Evolutionary conservation across 2,797 vertebrate genomes (phyloP).

Genomic region (Meriones psammophilus): DNA sequence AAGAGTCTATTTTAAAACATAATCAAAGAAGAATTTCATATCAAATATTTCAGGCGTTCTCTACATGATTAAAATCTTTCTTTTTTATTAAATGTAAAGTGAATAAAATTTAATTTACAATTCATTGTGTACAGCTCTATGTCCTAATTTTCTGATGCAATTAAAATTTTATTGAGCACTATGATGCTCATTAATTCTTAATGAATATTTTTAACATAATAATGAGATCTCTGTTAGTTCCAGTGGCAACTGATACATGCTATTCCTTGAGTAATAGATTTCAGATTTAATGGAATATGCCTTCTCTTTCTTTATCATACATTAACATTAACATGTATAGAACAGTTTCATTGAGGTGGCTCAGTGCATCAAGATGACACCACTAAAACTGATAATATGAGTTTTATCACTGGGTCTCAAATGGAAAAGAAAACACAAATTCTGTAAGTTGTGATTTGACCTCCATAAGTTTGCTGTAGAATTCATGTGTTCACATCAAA

Average conservation of each 20-base stretch:
- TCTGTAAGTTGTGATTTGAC: not conserved
- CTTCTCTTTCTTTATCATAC: not conserved
- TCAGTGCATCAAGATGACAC: not conserved
- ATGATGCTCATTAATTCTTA: conserved; percentile 36
- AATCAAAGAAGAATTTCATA: not conserved
- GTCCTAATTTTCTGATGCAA: not conserved
- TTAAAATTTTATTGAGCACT: not conserved
- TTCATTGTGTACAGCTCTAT: not conserved
- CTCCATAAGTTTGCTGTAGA: not conserved
- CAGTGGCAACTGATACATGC: not conserved
- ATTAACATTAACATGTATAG: not conserved
- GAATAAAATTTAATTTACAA: conserved; percentile 42
- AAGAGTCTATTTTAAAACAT: not conserved
- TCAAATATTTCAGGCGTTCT: not conserved
- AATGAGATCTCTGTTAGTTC: not conserved
- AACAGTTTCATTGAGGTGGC: not conserved
- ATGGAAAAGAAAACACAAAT: not conserved
- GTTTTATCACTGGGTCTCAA: not conserved
- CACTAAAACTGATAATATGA: not conserved
- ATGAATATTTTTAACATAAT: conserved; percentile 25
- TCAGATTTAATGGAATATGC: not conserved
- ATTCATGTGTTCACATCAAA: not conserved
- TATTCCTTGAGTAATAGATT: not conserved
- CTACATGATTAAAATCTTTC: not conserved
- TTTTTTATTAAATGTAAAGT: not conserved